Conservation (phyloP, 2,888 invertebrate genomes). For the Agonum fuliginosum region DNA sequence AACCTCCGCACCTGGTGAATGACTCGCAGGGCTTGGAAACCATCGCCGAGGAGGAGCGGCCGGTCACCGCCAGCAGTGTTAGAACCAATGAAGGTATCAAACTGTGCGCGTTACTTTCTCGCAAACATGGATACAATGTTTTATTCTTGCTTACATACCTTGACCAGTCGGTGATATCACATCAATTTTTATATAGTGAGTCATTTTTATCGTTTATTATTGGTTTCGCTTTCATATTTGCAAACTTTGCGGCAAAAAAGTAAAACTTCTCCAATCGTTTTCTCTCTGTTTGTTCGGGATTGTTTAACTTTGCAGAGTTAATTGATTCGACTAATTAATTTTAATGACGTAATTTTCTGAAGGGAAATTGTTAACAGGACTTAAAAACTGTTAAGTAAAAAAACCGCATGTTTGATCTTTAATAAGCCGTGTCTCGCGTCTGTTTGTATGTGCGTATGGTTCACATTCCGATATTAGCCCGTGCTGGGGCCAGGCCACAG, state of each 20-base stretch:
- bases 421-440: slow-evolving; percentile 17
- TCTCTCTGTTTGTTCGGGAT: slow-evolving; percentile 12
- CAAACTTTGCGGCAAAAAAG: neutral
- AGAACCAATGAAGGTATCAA: slow-evolving; percentile 61
- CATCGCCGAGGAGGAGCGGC: slow-evolving; percentile 71
- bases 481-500: slow-evolving; percentile 22
- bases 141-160: neutral
- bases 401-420: slow-evolving; percentile 28
- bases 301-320: slow-evolving; percentile 19
- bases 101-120: neutral
- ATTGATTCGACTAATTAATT: slow-evolving; percentile 38
- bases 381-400: neutral
- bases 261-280: slow-evolving; percentile 1
- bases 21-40: slow-evolving; percentile 69
- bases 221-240: slow-evolving; percentile 11
- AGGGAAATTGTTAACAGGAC: neutral
- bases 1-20: slow-evolving; percentile 66
- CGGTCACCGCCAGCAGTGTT: slow-evolving; percentile 67
- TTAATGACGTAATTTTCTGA: slow-evolving; percentile 36
- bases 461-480: slow-evolving; percentile 51
- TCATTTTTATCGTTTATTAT: neutral
- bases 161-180: slow-evolving; percentile 27
- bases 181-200: neutral
- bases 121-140: slow-evolving; percentile 21
- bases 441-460: slow-evolving; percentile 31